Conservation (phyloP, 2,113 vertebrate genomes). For the Camelus dromedarius region DNA sequence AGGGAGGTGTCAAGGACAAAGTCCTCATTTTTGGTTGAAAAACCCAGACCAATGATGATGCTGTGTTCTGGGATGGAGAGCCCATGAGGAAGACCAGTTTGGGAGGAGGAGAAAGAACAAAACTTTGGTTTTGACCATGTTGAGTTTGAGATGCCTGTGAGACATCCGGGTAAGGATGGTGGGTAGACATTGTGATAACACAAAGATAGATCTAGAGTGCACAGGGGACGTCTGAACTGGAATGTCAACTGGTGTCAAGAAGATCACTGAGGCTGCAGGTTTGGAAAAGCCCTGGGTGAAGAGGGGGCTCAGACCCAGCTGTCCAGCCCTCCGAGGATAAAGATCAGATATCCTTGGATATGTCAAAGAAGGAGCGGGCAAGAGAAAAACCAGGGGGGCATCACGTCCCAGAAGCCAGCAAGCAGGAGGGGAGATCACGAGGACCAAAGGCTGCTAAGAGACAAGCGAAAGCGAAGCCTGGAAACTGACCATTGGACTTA, state of each 20-base stretch:
- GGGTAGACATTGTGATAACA: not conserved
- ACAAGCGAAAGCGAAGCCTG: not conserved
- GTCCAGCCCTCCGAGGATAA: not conserved
- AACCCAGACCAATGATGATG: not conserved
- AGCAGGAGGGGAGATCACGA: not conserved
- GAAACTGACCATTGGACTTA: not conserved
- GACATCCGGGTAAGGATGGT: not conserved
- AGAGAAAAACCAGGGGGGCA: not conserved
- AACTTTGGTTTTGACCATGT: not conserved
- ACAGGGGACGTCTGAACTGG: too few species aligned
- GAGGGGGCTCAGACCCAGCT: not conserved
- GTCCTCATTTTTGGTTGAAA: not conserved
- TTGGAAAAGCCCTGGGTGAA: not conserved
- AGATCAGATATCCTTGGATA: not conserved
- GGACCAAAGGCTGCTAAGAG: not conserved
- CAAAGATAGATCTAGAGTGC: not conserved
- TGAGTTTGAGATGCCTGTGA: not conserved
- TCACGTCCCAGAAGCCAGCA: not conserved
- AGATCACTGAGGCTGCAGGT: not conserved
- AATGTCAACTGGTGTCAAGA: not conserved
- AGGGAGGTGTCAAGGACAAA: not conserved
- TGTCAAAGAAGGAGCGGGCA: not conserved
- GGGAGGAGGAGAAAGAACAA: not conserved
- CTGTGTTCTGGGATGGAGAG: not conserved
- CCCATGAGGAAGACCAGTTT: not conserved